Evolutionary conservation across 2,888 invertebrate genomes (phyloP).

Genomic region (Chloroclystis v-ata): DNA sequence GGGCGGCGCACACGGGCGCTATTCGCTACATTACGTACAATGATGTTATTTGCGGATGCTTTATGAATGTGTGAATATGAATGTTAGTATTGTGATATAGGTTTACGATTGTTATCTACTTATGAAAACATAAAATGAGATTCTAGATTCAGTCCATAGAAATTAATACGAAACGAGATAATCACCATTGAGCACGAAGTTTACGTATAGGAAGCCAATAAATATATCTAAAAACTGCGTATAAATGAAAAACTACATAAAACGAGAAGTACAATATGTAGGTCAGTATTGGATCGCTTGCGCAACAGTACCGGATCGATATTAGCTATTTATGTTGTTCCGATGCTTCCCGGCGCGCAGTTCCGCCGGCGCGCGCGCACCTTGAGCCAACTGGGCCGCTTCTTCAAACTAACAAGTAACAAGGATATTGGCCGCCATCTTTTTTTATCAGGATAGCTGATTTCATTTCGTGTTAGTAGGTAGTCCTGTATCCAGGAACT

Average conservation of each 20-base stretch:
- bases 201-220: too few relatives aligned
- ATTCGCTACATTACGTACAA: slow-evolving; percentile 12
- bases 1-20: slow-evolving; percentile 10
- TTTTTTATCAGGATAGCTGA: too few relatives aligned
- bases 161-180: too few relatives aligned
- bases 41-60: slow-evolving; percentile 11
- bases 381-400: slow-evolving; percentile 37
- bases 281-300: slow-evolving; percentile 36
- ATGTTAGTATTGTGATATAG: slow-evolving; percentile 9
- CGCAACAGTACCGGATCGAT: slow-evolving; percentile 49
- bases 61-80: slow-evolving; percentile 5
- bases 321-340: slow-evolving; percentile 41
- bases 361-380: slow-evolving; percentile 61
- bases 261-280: slow-evolving; percentile 8
- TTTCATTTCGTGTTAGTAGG: too few relatives aligned
- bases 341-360: slow-evolving; percentile 63
- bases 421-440: too few relatives aligned
- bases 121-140: slow-evolving; percentile 1
- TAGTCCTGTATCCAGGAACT: too few relatives aligned
- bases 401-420: slow-evolving; percentile 4
- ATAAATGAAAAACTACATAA: too few relatives aligned
- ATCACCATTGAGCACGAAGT: too few relatives aligned
- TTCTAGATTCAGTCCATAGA: background rate
- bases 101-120: too few relatives aligned
- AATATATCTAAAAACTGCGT: too few relatives aligned